phyloP scores from a whole-genome alignment of 2,797 vertebrate genomes.

The Sebastes flavidus region DNA sequence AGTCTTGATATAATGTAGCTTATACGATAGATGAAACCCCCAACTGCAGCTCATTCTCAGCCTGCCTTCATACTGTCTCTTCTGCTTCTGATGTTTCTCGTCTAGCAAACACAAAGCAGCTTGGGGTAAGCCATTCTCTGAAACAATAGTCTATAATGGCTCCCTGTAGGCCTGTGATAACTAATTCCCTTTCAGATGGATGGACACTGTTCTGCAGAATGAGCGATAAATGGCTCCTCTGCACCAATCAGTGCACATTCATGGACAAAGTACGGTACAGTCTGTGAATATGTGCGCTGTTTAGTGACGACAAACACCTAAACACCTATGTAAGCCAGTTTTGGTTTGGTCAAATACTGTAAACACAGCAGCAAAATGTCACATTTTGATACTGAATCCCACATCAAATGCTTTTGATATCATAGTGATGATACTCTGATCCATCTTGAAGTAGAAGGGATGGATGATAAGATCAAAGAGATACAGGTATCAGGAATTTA shows the following conservation, averaged over 20 bases:
- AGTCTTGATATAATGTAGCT: slow-evolving; percentile 30
- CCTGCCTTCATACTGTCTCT: slow-evolving; percentile 46
- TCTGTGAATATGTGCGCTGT: slow-evolving; percentile 12
- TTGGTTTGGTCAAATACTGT: slow-evolving; percentile 40
- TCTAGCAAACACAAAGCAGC: slow-evolving; percentile 73
- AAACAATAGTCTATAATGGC: slow-evolving; percentile 79
- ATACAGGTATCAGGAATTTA: slow-evolving; percentile 49
- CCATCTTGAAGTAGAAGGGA: slow-evolving; percentile 62
- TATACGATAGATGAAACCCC: slow-evolving; percentile 39
- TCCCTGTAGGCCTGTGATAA: slow-evolving; percentile 76
- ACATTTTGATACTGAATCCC: slow-evolving; percentile 51
- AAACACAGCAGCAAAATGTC: slow-evolving; percentile 65
- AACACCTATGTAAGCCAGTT: slow-evolving; percentile 16
- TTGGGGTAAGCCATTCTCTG: slow-evolving; percentile 68
- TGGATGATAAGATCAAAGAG: slow-evolving; percentile 64
- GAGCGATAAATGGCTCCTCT: slow-evolving; percentile 58
- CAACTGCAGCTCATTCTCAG: slow-evolving; percentile 41
- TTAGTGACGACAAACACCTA: slow-evolving; percentile 30
- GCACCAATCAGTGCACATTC: slow-evolving; percentile 61
- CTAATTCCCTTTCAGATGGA: slow-evolving; percentile 73
- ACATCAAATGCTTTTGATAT: slow-evolving; percentile 67
- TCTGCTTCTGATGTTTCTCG: slow-evolving; percentile 68
- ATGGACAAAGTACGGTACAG: slow-evolving; percentile 28
- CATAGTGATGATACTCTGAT: slow-evolving; percentile 49
- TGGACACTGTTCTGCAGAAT: slow-evolving; percentile 61